Base-by-base conservation (phyloP, 2,113 vertebrate genomes). In the Serinus canaria region DNA sequence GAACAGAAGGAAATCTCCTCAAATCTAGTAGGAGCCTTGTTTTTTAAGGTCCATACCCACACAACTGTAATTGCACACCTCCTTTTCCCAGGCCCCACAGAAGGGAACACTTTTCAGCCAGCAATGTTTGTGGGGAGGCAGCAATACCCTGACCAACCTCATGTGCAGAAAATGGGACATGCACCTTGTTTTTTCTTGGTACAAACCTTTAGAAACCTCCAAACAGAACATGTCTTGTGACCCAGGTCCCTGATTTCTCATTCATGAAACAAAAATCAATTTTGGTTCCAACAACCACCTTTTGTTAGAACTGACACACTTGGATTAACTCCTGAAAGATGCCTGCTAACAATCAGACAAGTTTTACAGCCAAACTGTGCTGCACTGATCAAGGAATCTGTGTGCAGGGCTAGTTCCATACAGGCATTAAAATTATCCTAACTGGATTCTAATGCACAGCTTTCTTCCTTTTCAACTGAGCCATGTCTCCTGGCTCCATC, bases 401-500 rank as follows among this genome's bases (percentile, higher is more conserved):
- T 46, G 46, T 56, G 41, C 39, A 9, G 9, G 9, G 27, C 50
- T 56, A 24, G 10, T 3, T 49, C 66, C 4, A n/a, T 1, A 13
- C 9, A 62, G 56, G 25, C 2, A 10, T 44, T 76, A 35, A 35
- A 83, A 35, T 52, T 1, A 80, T 30, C 53, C 43, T 7, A 5
- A 28, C 7, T 11, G 20, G 15, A 56, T 31, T 10, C 3, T 23
- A 55, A 30, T 1, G 7, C 6, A 14, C 28, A 44, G 20, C 15
- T 87, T 76, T 59, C 64, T 64, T 22, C 44, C 31, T 3, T 50
- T 68, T 37, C 33, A 43, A 55, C 4, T 7, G 21, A 77, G 44
- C 30, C 68, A 30, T 0, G 0, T 25, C n/a, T 59, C 44, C 41
- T 23, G 41, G 84, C 43, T 83, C 70, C 24, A n/a, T 4, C 50